Evolutionary conservation across 1,140 invertebrate species (phyloP), one percentile per base, ranked within the genome.

Genomic region (Venturia canescens): DNA sequence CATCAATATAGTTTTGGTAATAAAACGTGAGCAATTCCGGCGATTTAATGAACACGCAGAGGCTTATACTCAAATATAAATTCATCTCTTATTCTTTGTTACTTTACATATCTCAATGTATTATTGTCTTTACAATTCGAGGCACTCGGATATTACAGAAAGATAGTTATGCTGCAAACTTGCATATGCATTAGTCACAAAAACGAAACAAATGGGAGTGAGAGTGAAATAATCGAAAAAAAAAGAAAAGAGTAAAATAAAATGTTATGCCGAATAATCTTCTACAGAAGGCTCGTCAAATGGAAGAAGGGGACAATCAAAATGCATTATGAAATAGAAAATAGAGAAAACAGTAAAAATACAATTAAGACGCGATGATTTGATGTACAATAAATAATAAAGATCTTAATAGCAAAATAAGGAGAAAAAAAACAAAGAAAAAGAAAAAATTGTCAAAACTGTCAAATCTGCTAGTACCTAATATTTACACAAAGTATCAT

Each of bases 401-500:
- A 90, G 86, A 86, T 86, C 81, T 81, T 87, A 74, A 34, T 44
- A 44, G 38, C 38, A 44, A 44, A 44, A 44, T 1, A 44, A 44
- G 34, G 34, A 34, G 9, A 9, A 34, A 34, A 34, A 34, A 34
- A 34, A 34, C 3, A 34, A 13, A 44, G 13, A 44, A 13, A 44
- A 9, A 9, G 38, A 44, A 44, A 60, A 86, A 86, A 66, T 27
- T 84, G 80, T 88, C 87, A 87, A 88, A 88, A 91, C 87, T 87
- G 88, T 86, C 86, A 91, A 87, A 83, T 84, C 87, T 86, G 86
- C 87, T 89, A 89, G 86, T 90, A 89, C 86, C 90, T 92, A 92
- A 84, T 92, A 92, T 92, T 92, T 92, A 92, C 91, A 92, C 88
- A 89, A 91, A 87, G 88, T 90, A 88, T 91, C 89, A 89, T 90